phyloP scores from a whole-genome alignment of 2,888 invertebrate species.

The Campoletis raptor region DNA sequence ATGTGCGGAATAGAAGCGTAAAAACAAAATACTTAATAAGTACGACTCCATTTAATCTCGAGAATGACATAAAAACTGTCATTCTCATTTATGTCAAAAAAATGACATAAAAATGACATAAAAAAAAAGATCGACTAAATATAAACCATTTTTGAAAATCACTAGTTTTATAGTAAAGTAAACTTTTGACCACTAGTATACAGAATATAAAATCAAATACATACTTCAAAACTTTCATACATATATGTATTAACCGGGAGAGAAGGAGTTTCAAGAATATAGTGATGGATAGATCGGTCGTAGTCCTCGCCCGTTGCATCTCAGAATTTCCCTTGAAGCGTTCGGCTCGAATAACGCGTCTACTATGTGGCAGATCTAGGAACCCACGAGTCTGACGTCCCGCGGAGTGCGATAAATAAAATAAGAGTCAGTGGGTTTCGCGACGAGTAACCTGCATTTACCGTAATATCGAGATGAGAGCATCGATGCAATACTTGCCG shows the following conservation, averaged over 20 bases:
- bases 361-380: constrained; percentile 32
- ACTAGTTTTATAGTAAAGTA: neutral
- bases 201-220: neutral
- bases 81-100: too few species aligned
- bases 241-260: neutral
- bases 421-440: constrained; percentile 57
- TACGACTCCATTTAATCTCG: neutral
- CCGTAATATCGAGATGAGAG: constrained; percentile 60
- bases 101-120: neutral
- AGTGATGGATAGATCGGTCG: constrained; percentile 35
- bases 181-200: neutral
- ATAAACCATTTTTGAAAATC: neutral
- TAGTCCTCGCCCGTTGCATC: constrained; percentile 16
- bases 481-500: constrained; percentile 25
- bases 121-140: neutral
- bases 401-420: constrained; percentile 34
- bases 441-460: constrained; percentile 40
- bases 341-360: constrained; percentile 11
- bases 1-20: neutral
- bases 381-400: constrained; percentile 10
- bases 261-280: constrained; percentile 27
- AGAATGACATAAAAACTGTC: too few species aligned
- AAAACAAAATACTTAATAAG: neutral
- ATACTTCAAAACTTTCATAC: neutral
- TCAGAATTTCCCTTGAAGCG: constrained; percentile 21